A percentile compares a stretch with the other conserved stretches of the same genome.
Conservation (phyloP, 1,140 invertebrate species). For the Ruditapes philippinarum region DNA sequence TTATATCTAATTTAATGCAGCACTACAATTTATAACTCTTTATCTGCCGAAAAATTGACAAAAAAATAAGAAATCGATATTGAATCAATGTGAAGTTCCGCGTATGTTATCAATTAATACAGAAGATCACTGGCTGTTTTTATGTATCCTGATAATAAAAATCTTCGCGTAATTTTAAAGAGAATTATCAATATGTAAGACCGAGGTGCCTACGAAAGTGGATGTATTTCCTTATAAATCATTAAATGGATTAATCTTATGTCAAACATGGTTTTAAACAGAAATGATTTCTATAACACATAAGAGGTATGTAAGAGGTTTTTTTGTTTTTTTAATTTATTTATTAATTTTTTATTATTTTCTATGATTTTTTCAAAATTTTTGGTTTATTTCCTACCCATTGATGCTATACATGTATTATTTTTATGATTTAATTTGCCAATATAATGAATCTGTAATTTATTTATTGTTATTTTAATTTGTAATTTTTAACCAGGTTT, state of each 20-base stretch:
- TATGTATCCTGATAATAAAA: background rate
- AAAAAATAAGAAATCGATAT: conserved; percentile 12
- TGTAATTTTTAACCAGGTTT: too few species aligned
- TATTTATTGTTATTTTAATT: too few species aligned
- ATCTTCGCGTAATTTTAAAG: background rate
- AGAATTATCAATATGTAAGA: background rate
- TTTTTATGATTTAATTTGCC: too few species aligned
- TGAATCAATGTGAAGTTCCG: background rate
- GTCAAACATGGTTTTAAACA: conserved; percentile 8
- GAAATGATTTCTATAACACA: conserved; percentile 15
- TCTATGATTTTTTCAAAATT: too few species aligned
- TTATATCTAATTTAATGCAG: background rate
- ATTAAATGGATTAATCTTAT: conserved; percentile 16
- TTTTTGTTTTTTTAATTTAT: background rate
- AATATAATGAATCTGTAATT: too few species aligned
- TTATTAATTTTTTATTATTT: too few species aligned
- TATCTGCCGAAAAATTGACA: background rate
- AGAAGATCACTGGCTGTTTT: background rate
- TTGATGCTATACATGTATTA: too few species aligned
- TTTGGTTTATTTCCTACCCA: too few species aligned
- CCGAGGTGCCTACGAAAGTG: background rate
- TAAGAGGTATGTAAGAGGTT: conserved; percentile 24
- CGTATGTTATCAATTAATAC: background rate
- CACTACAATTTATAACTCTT: background rate
- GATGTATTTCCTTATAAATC: background rate